Percentiles rank a stretch among this genome's conserved stretches.
These are phyloP conservation scores for Steinernema feltiae DNA, from an alignment of 1,140 invertebrate species.

Conservation along the genomic window DNA sequence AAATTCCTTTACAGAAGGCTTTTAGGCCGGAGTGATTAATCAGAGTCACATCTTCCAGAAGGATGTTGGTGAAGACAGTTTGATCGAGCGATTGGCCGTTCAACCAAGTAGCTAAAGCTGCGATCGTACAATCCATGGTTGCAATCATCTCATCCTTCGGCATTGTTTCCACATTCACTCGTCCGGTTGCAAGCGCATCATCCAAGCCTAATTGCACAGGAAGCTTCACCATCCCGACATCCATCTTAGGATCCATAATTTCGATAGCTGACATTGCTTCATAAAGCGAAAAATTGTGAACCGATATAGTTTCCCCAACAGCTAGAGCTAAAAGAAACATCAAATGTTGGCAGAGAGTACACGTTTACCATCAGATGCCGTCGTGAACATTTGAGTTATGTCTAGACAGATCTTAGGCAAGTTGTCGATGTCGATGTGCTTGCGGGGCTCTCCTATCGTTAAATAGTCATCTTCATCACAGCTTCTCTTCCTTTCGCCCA, in stretches of 20 bases:
- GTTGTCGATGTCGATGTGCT: background rate
- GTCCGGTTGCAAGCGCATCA: slow-evolving; percentile 71
- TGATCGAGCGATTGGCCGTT: slow-evolving; percentile 91
- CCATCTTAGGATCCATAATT: slow-evolving; percentile 99
- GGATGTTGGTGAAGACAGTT: slow-evolving; percentile 92
- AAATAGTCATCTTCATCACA: background rate
- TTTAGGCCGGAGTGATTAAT: slow-evolving; percentile 77
- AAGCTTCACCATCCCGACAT: slow-evolving; percentile 78
- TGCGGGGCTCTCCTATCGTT: background rate
- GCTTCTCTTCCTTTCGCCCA: background rate
- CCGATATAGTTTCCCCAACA: slow-evolving; percentile 4
- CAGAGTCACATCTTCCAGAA: slow-evolving; percentile 79
- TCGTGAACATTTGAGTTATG: background rate
- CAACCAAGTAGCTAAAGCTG: slow-evolving; percentile 83
- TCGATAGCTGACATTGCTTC: slow-evolving; percentile 99
- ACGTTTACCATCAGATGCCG: background rate
- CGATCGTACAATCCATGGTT: slow-evolving; percentile 84
- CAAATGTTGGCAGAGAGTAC: no score
- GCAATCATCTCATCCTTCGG: slow-evolving; percentile 64
- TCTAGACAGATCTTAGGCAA: background rate
- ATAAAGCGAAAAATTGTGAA: slow-evolving; percentile 67
- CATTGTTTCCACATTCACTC: slow-evolving; percentile 62
- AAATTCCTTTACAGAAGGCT: slow-evolving; percentile 77
- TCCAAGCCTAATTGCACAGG: background rate
- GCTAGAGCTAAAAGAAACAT: no score